Evolutionary conservation across 2,888 invertebrate species (phyloP), one percentile per base, ranked within the genome.

Genomic region (Orthonychiurus folsomi): DNA sequence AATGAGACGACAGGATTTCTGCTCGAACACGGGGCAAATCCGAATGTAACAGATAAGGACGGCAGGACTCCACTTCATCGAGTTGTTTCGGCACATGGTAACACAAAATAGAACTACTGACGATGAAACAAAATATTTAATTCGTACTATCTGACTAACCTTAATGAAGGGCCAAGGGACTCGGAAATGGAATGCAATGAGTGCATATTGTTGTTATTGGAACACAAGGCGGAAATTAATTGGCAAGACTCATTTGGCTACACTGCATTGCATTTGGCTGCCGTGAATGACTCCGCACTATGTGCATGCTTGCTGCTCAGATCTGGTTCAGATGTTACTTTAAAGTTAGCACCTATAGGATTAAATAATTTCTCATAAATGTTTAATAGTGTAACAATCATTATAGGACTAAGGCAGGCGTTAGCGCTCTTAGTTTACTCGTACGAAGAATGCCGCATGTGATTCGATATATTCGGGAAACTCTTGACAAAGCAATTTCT

Each of bases 361-460:
- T 52, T 52, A 21, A n/a, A 48, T 48, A n/a, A 12, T 12, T 56
- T 20, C n/a, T 24, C 15, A 50, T 57, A 23, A 50, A 23, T 24
- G 18, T n/a, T 57, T 63, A 55, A 25, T 26, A 26, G 26, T 47
- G 24, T 56, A 28, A 20, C 27, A n/a, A 21, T 15, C 48, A 54
- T 28, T 63, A 66, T 3, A 81, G 86, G 65, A 90, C 89, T 0
- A 88, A 87, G 67, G 89, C 89, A 1, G 88, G 89, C 5, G 82
- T 88, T 2, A 87, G 89, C 1, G 89, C 86, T 0, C 76, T 91
- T 18, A 86, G 87, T 15, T 89, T 90, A 73, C 88, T 91, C 62
- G 86, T 89, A 1, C 83, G 89, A n/a, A 81, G 89, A 68, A 90
- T 89, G 0, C 90, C 91, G 0, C 88, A 89, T 69, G 87, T 89